These are phyloP conservation scores for Scomberomorus guttatus DNA, from an alignment of 2,797 vertebrate species.

Conservation along the genomic window DNA sequence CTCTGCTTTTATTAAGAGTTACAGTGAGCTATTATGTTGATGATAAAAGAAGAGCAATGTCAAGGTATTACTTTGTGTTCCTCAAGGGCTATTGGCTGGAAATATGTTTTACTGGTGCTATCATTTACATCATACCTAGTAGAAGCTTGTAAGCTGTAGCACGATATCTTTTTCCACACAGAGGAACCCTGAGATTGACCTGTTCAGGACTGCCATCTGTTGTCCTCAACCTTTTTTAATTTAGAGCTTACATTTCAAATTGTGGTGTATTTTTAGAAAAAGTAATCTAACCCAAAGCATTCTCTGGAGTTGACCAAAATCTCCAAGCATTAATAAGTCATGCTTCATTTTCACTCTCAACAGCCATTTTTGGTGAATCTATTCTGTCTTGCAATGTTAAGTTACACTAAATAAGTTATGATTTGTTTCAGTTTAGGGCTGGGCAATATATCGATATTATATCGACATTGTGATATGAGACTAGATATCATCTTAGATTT, in stretches of 20 bases:
- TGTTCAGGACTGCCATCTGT: not conserved
- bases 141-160: not conserved
- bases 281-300: not conserved
- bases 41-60: slow-evolving; percentile 22
- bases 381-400: not conserved
- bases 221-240: slow-evolving; percentile 1
- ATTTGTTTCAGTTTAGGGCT: no score
- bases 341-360: not conserved
- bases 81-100: slow-evolving; percentile 17
- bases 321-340: not conserved
- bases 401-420: no score
- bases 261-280: not conserved
- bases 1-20: slow-evolving; percentile 44
- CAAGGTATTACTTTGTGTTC: slow-evolving; percentile 15
- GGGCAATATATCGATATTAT: no score
- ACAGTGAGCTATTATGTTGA: slow-evolving; percentile 21
- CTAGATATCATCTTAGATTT: no score
- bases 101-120: slow-evolving; percentile 6
- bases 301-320: not conserved
- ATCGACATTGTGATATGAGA: no score
- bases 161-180: slow-evolving; percentile 1
- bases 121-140: slow-evolving; percentile 9
- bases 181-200: slow-evolving; percentile 23
- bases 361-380: not conserved
- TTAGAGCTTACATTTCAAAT: not conserved